Evolutionary conservation across 2,113 vertebrate species (phyloP), one percentile per base, ranked within the genome.

Genomic region (Lepus americanus): DNA sequence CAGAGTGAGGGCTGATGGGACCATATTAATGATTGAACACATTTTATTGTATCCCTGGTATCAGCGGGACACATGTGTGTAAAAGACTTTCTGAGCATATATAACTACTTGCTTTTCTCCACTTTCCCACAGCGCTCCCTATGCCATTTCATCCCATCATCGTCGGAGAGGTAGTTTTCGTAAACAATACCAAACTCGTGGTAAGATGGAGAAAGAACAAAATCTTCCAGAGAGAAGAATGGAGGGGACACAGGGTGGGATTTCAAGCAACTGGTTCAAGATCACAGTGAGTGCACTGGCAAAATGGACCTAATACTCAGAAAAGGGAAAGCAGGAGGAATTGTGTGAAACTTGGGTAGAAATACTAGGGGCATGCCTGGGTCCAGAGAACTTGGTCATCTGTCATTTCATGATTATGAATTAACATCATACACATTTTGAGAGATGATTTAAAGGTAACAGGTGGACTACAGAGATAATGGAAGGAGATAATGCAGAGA

Each of bases 221-320:
- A 93, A 88, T 61, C n/a, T 7, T 94, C 53, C 82, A 87, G 77
- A 83, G 70, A 55, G 63, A 76, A 90, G 29, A 90, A 44, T 70
- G 27, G 17, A 70, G 51, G 93, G 92, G 19, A 87, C 80, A 16
- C 25, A 55, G 4, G 39, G 51, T 1, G 69, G 44, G 3, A 61
- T 51, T 22, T 94, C 69, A 49, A 96, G 89, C 9, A 97, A 76
- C 39, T 99, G 99, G 99, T 99, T 97, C 97, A 99, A 98, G 97
- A 97, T 99, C 39, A 99, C 98, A 63, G 99, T 99, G 94, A 76
- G 99, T 98, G 61, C 22, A 8, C 53, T 53, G n/a, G 76, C n/a
- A 59, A 59, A 55, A 27, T 51, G 31, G 6, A 53, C 8, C 0
- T 11, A 64, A 86, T 25, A 20, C 9, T 23, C n/a, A 83, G 84